These are phyloP conservation scores for Brevimyrus niger DNA, from an alignment of 2,113 vertebrate genomes.

Conservation along the genomic window DNA sequence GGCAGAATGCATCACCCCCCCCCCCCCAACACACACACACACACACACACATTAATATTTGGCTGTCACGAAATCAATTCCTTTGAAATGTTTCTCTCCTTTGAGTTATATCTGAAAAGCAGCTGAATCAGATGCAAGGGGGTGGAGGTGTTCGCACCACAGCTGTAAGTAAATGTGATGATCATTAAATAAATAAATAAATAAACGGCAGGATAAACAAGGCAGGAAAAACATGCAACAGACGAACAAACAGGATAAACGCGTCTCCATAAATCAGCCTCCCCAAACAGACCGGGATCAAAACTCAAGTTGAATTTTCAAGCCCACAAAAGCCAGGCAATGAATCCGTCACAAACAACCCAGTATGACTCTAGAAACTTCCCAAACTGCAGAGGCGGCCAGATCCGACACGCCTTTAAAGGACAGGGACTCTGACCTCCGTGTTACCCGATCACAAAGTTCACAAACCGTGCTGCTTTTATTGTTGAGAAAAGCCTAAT, in stretches of 20 bases:
- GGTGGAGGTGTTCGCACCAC: not conserved
- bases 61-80: not conserved
- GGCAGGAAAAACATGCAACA: not conserved
- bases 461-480: not conserved
- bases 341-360: not conserved
- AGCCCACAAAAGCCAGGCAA: not conserved
- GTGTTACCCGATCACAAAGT: not conserved
- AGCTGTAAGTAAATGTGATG: not conserved
- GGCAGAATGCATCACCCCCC: not conserved
- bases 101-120: not conserved
- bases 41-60: not conserved
- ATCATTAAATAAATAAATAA: not conserved
- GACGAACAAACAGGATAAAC: not conserved
- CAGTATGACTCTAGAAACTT: not conserved
- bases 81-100: not conserved
- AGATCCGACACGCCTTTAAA: not conserved
- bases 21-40: too few relatives aligned
- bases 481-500: not conserved
- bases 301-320: not conserved
- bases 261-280: not conserved
- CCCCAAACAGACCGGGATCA: not conserved
- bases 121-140: not conserved
- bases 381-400: not conserved
- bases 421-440: not conserved
- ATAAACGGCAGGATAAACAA: not conserved